A percentile compares a stretch with the other conserved stretches of the same genome.
Conservation (phyloP, 2,888 invertebrate genomes). For the Agriopis aurantiaria region DNA sequence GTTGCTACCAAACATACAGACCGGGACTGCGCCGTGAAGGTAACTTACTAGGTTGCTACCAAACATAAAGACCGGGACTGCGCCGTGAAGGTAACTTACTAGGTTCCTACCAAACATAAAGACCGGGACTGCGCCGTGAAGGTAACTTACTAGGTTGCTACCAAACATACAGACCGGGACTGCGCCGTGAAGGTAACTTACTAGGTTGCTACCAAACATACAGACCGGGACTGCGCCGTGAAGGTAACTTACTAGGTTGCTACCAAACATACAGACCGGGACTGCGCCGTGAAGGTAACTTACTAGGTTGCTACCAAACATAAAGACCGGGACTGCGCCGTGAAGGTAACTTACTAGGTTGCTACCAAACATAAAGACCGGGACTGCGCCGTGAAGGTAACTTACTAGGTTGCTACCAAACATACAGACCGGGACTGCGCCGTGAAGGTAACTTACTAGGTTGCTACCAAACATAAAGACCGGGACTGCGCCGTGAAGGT, state of each 20-base stretch:
- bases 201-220: conserved; percentile 9
- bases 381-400: conserved; percentile 96
- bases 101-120: conserved; percentile 4
- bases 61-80: conserved; percentile 92
- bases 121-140: conserved; percentile 98
- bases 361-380: conserved; percentile 86
- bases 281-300: conserved; percentile 95
- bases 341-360: conserved; percentile 88
- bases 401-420: conserved; percentile 14
- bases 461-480: conserved; percentile 77
- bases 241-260: conserved; percentile 85
- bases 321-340: conserved; percentile 95
- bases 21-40: conserved; percentile 97
- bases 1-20: conserved; percentile 76
- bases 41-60: conserved; percentile 58
- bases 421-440: conserved; percentile 95
- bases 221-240: conserved; percentile 97
- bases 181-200: conserved; percentile 93
- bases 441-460: conserved; percentile 88
- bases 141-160: conserved; percentile 75
- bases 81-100: conserved; percentile 92
- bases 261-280: conserved; percentile 88
- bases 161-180: conserved; percentile 90
- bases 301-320: conserved; percentile 12
- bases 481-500: conserved; percentile 98